Conservation (phyloP, 2,113 vertebrate genomes). For the Callipepla squamata region DNA sequence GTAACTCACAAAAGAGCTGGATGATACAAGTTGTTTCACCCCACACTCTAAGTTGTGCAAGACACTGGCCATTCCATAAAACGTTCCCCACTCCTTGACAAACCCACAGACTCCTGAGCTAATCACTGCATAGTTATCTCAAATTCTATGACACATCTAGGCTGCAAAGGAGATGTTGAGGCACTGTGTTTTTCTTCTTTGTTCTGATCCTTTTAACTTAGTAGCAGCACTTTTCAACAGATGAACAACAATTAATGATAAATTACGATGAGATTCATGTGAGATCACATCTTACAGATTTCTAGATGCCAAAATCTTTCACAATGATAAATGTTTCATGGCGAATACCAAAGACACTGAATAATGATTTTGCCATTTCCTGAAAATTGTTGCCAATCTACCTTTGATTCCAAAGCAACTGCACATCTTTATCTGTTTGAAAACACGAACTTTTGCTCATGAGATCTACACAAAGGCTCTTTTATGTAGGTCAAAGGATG, state of each 20-base stretch:
- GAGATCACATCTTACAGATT: slow-evolving; percentile 55
- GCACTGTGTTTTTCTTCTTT: slow-evolving; percentile 54
- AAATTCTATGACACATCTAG: slow-evolving; percentile 5
- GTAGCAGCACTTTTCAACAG: slow-evolving; percentile 56
- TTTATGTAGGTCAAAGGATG: slow-evolving; percentile 81
- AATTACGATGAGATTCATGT: slow-evolving; percentile 67
- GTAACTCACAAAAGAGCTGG: neutral
- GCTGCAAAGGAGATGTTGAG: slow-evolving; percentile 30
- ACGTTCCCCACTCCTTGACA: neutral
- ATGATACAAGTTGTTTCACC: neutral
- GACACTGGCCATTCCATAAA: neutral
- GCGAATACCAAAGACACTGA: slow-evolving; percentile 62
- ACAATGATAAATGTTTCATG: slow-evolving; percentile 68
- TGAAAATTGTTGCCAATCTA: slow-evolving; percentile 73
- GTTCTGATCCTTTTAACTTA: slow-evolving; percentile 66
- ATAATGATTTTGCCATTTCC: slow-evolving; percentile 77
- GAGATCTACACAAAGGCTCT: slow-evolving; percentile 78
- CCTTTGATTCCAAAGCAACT: slow-evolving; percentile 77
- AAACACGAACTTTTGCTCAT: slow-evolving; percentile 76
- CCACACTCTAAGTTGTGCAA: neutral
- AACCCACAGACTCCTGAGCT: slow-evolving; percentile 15
- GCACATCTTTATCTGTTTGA: slow-evolving; percentile 74
- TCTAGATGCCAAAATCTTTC: slow-evolving; percentile 69
- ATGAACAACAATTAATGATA: slow-evolving; percentile 75
- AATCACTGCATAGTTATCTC: slow-evolving; percentile 37